Evolutionary conservation across 2,888 invertebrate genomes (phyloP).

Genomic region (Cataglyphis cursor): DNA sequence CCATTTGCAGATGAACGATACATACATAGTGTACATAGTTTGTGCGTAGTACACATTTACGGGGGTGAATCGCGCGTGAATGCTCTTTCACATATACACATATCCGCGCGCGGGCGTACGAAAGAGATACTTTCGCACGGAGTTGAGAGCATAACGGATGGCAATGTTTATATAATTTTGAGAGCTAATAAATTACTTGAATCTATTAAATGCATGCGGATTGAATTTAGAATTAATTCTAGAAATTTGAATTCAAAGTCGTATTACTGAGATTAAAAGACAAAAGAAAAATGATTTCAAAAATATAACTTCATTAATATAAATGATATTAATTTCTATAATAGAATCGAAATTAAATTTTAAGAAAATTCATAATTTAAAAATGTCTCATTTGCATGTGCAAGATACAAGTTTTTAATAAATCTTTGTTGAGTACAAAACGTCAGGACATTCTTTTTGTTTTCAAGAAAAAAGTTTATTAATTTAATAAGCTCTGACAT

Average conservation of each 20-base stretch:
- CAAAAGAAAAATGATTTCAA: neutral
- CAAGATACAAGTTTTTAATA: neutral
- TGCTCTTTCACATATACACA: neutral
- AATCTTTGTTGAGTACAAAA: neutral
- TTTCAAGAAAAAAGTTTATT: neutral
- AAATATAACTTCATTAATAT: neutral
- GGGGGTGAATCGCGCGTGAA: conserved; percentile 13
- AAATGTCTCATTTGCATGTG: neutral
- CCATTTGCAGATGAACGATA: conserved; percentile 15
- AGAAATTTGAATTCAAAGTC: neutral
- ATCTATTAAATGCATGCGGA: neutral
- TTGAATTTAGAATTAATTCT: neutral
- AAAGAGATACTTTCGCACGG: neutral
- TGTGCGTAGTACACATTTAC: conserved; percentile 8
- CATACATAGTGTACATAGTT: neutral
- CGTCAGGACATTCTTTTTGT: neutral
- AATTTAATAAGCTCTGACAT: neutral
- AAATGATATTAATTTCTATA: neutral
- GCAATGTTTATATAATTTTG: neutral
- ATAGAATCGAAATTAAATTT: neutral
- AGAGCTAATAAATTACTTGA: neutral
- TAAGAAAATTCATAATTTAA: neutral
- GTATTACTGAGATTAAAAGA: neutral
- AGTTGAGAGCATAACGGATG: neutral
- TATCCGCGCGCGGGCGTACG: neutral